Evolutionary conservation across 1,140 invertebrate species (phyloP), one percentile per base, ranked within the genome.

Genomic region (Phenacoccus solenopsis): DNA sequence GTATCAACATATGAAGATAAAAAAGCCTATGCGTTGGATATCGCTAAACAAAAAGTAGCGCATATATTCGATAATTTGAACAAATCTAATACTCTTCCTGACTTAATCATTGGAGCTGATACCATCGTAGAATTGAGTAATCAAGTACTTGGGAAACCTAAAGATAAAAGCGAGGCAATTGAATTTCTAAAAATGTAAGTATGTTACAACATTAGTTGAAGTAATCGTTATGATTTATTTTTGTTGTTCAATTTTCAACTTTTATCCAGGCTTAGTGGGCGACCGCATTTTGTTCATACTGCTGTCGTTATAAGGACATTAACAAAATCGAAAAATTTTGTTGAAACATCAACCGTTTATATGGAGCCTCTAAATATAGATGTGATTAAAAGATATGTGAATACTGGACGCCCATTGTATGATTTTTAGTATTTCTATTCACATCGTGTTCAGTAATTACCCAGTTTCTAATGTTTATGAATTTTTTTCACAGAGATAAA

Each of bases 81-180:
- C 73, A 75, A 75, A 32, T 78, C 85, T 71, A 74, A 74, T 28
- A 73, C 75, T 73, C 76, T 76, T 49, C 76, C 83, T 16, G 86
- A 91, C 78, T 77, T 97, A 3, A 84, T 97, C 1, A 94, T 98
- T 75, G 93, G 90, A 27, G 91, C 90, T 32, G 95, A 98, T 77
- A 97, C 95, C 7, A 86, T 97, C 80, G 91, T 98, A 0, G 85
- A 87, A 1, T 77, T 90, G 69, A 87, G 87, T 72, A 83, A 86
- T 28, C 81, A 85, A 73, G 87, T 98, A 75, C 94, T 88, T 82
- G 95, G 94, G 16, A 98, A 98, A 80, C 95, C 95, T n/a, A 86
- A 82, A 72, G 83, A 87, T 76, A 78, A 85, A 70, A 75, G 84
- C 20, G 86, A 93, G 78, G 95, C 95, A 0, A 83, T 88, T 73